phyloP scores from a whole-genome alignment of 2,888 invertebrate species.

The Dasysyrphus albostriatus region DNA sequence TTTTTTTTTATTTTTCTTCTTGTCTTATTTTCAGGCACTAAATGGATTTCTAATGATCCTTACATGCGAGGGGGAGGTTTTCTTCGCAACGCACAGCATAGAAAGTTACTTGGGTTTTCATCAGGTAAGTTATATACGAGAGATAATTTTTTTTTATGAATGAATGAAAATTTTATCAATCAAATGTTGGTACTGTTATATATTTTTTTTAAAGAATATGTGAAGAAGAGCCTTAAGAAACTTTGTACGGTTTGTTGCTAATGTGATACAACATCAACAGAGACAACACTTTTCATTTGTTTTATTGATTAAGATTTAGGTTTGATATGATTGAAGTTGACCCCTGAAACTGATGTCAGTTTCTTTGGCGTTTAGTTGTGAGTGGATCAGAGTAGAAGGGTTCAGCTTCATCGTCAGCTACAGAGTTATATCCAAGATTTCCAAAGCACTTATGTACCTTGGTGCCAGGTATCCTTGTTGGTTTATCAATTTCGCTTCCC shows the following conservation, averaged over 20 bases:
- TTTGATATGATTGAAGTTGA: no score
- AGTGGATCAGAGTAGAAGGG: no score
- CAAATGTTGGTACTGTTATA: not conserved
- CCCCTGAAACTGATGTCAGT: no score
- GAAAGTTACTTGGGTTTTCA: conserved; percentile 99
- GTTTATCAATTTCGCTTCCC: no score
- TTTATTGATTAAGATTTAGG: no score
- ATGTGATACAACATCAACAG: no score
- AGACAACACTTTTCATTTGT: no score
- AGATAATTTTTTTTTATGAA: conserved; percentile 37
- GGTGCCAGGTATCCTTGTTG: no score
- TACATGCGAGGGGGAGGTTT: conserved; percentile 99
- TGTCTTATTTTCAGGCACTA: conserved; percentile 90
- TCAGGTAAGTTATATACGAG: conserved; percentile 89
- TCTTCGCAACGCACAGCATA: conserved; percentile 99
- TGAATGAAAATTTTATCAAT: conserved; percentile 57
- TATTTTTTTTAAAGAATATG: not conserved
- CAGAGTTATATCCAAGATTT: no score
- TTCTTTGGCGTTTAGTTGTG: no score
- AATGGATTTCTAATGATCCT: conserved; percentile 99
- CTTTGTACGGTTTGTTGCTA: not conserved
- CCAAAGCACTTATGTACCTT: no score
- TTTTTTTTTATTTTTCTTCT: conserved; percentile 26
- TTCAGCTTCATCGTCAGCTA: no score
- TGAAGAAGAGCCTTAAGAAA: not conserved